phyloP scores from a whole-genome alignment of 2,797 vertebrate species.

The Acridotheres tristis region DNA sequence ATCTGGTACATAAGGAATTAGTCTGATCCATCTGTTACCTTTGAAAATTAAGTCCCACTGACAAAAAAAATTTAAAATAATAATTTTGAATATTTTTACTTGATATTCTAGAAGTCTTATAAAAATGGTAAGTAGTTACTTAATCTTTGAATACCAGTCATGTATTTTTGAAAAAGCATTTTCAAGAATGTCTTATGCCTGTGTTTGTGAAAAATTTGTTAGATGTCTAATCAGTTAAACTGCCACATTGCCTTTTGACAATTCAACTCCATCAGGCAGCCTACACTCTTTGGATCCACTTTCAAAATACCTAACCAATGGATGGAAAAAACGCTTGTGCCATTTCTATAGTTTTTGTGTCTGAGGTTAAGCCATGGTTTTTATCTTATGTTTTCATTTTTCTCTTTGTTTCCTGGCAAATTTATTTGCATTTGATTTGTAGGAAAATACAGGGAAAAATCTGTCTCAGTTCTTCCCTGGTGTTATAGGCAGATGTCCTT shows the following conservation, averaged over 20 bases:
- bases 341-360: not conserved
- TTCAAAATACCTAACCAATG: not conserved
- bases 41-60: conserved; percentile 19
- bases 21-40: not conserved
- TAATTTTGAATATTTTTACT: not conserved
- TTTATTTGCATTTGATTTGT: not conserved
- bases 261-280: not conserved
- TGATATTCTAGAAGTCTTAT: not conserved
- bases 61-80: not conserved
- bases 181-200: not conserved
- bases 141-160: not conserved
- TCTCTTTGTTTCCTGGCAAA: not conserved
- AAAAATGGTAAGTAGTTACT: not conserved
- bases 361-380: not conserved
- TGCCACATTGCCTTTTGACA: not conserved
- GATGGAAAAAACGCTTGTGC: not conserved
- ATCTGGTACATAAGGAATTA: conserved; percentile 31
- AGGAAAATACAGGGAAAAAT: not conserved
- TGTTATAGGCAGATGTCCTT: not conserved
- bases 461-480: fast-evolving
- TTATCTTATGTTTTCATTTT: not conserved
- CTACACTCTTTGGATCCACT: not conserved
- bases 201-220: not conserved
- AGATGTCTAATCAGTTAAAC: not conserved
- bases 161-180: not conserved